These are phyloP conservation scores for Oscheius onirici DNA, from an alignment of 2,888 invertebrate species.

Conservation along the genomic window DNA sequence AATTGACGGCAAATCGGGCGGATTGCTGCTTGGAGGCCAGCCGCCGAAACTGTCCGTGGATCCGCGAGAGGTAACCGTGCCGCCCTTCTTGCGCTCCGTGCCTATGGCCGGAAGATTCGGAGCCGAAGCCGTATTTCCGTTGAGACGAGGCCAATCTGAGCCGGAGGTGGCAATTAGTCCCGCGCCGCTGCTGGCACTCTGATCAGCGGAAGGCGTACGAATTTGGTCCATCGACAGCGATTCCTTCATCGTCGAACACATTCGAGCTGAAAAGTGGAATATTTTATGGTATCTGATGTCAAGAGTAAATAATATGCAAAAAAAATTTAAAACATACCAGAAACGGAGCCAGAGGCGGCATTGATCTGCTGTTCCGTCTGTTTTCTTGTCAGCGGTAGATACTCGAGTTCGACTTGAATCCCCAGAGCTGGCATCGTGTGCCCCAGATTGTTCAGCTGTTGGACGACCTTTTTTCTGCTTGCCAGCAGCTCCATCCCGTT, in stretches of 20 bases:
- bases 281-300: background rate
- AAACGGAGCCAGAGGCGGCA: slow-evolving; percentile 38
- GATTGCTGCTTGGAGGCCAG: slow-evolving; percentile 58
- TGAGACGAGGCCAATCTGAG: slow-evolving; percentile 12
- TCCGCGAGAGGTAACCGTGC: background rate
- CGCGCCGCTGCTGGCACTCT: background rate
- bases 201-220: slow-evolving; percentile 3
- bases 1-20: slow-evolving; percentile 51
- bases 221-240: background rate
- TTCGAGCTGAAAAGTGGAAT: slow-evolving; percentile 8
- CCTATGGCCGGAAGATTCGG: slow-evolving; percentile 50
- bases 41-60: slow-evolving; percentile 38
- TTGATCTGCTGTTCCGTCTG: slow-evolving; percentile 43
- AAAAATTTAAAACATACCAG: slow-evolving; percentile 26
- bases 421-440: slow-evolving; percentile 63
- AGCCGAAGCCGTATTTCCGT: slow-evolving; percentile 10
- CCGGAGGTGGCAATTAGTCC: background rate
- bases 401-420: slow-evolving; percentile 59
- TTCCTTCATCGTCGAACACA: slow-evolving; percentile 31
- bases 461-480: slow-evolving; percentile 61
- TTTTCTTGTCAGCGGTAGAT: slow-evolving; percentile 43
- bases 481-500: slow-evolving; percentile 61
- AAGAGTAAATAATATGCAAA: background rate
- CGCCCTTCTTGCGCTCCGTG: slow-evolving; percentile 50
- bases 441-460: slow-evolving; percentile 58